Evolutionary conservation across 2,113 vertebrate genomes (phyloP).

Genomic region (Butastur rufipennis): DNA sequence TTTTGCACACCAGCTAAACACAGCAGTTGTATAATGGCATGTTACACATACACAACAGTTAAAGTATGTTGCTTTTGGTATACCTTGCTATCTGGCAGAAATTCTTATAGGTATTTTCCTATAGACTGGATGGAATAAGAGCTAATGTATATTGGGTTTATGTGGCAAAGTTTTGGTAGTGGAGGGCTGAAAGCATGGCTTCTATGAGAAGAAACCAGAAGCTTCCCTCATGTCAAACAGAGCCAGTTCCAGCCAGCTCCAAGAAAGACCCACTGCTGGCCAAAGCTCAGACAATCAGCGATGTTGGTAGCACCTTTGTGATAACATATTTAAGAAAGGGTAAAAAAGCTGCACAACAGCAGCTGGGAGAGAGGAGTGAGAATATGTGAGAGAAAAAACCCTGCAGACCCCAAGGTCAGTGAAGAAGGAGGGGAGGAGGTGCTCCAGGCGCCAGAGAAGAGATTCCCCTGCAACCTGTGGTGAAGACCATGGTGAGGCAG

Average conservation of each 20-base stretch:
- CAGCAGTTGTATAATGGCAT: not conserved
- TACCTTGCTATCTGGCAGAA: not conserved
- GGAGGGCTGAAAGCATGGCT: accelerated
- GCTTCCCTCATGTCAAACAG: not conserved
- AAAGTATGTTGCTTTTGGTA: not conserved
- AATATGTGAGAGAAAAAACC: not conserved
- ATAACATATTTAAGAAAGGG: not conserved
- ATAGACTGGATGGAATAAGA: not conserved
- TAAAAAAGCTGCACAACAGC: not conserved
- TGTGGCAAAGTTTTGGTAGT: not conserved
- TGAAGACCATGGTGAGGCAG: not conserved
- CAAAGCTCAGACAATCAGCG: not conserved
- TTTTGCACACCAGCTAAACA: not conserved
- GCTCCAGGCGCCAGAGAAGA: not conserved
- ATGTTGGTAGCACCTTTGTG: not conserved
- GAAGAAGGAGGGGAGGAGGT: not conserved
- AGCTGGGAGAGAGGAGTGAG: not conserved
- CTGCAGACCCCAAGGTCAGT: not conserved
- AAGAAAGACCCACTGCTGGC: not conserved
- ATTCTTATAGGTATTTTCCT: not conserved
- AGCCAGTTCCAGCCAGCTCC: not conserved
- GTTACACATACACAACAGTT: not conserved
- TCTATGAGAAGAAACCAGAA: not conserved
- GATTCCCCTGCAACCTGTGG: not conserved
- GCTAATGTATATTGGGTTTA: not conserved